Evolutionary conservation across 2,888 invertebrate species (phyloP), one percentile per base, ranked within the genome.

Genomic region (Nymphalis c-album): DNA sequence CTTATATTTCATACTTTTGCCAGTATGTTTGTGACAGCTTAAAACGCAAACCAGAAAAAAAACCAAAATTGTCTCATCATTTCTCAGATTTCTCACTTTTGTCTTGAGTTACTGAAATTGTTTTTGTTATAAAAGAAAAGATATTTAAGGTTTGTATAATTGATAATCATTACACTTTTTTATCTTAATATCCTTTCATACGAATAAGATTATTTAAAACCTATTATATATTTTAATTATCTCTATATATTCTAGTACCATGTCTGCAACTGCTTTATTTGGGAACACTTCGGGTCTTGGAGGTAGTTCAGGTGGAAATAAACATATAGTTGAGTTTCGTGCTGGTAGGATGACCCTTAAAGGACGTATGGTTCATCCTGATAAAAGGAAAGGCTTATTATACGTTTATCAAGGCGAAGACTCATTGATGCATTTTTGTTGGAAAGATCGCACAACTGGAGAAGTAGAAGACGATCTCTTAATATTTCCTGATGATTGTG

Each of bases 401-500:
- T 99, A 98, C 84, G 95, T 99, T 66, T 97, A 98, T 84, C 99
- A 99, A 86, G 97, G 98, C 63, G 98, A 99, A 77, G 99, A 99
- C 88, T 97, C 98, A 0, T 76, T 99, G 67, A 98, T 99, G 96
- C 99, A 99, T 90, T 99, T 99, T 85, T 99, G 99, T 87, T 99
- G 99, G 99, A 99, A 99, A 91, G 99, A 99, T 90, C 95, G 99
- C 60, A 96, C 96, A 57, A 95, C 96, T 58, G 98, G 98, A 63
- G 95, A 96, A 75, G 96, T 98, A 16, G 99, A 99, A 91, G 99
- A 99, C 90, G 99, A 99, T 90, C 92, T 99, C 72, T 97, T 99
- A 67, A 98, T 99, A 76, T 99, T 99, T 80, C 99, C 99, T 7
- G 99, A 99, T 86, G 99, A 99, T 86, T 98, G 98, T 81, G 99